A percentile compares a stretch with the other conserved stretches of the same genome.
Evolutionary conservation across 2,797 vertebrate species (phyloP).

Genomic region (Perodicticus potto): DNA sequence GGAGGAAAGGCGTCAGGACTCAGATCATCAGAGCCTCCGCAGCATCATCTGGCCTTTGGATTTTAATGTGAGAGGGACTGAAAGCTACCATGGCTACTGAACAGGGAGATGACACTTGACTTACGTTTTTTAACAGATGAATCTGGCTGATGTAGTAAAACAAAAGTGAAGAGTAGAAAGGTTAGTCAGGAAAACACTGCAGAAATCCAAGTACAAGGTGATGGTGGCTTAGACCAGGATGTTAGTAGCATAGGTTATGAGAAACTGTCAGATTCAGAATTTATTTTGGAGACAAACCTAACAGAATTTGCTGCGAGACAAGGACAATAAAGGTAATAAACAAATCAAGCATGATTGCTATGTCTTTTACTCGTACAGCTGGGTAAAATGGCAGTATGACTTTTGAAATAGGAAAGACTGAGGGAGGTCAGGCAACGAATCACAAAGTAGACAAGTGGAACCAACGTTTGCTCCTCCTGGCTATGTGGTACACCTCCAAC

Average conservation of each 20-base stretch:
- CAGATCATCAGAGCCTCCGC: background rate
- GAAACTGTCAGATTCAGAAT: background rate
- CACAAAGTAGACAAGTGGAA: background rate
- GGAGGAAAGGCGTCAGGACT: background rate
- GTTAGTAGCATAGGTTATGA: background rate
- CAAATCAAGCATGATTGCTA: background rate
- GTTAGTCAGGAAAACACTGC: background rate
- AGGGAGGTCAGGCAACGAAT: background rate
- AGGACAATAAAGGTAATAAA: background rate
- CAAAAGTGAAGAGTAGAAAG: background rate
- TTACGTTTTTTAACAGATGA: slow-evolving; percentile 33
- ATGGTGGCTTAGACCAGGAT: background rate
- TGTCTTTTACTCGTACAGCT: background rate
- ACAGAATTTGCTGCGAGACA: background rate
- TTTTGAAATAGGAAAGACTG: background rate
- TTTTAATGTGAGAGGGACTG: background rate
- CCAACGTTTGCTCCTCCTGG: background rate
- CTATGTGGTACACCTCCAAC: background rate
- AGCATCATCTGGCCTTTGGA: background rate
- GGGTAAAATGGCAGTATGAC: background rate
- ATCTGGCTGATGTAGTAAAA: background rate
- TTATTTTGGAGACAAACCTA: slow-evolving; percentile 31
- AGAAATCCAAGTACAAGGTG: background rate
- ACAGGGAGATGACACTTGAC: background rate
- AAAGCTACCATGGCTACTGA: background rate